phyloP scores from a whole-genome alignment of 2,888 invertebrate species.

The Plagodis pulveraria region DNA sequence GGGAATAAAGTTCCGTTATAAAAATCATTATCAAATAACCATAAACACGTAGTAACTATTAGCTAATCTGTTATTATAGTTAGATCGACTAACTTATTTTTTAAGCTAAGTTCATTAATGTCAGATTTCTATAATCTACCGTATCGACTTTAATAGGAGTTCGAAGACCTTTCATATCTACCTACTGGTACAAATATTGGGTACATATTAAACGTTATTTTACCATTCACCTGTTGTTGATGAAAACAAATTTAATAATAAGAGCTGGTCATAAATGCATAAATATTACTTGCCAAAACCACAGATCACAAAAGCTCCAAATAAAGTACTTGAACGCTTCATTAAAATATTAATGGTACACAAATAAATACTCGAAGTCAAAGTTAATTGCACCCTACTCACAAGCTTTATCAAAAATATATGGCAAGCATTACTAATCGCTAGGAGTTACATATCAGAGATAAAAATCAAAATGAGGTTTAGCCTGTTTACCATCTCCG shows the following conservation, averaged over 20 bases:
- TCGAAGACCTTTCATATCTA: conserved; percentile 15
- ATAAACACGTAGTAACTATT: too few relatives aligned
- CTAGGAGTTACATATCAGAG: too few relatives aligned
- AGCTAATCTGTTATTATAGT: not conserved
- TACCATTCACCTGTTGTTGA: conserved; percentile 6
- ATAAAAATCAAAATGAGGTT: too few relatives aligned
- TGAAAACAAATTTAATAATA: conserved; percentile 12
- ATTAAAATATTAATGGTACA: too few relatives aligned
- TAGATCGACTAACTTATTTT: not conserved
- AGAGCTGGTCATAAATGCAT: conserved; percentile 9
- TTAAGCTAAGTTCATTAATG: conserved; percentile 8
- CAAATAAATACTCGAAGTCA: too few relatives aligned
- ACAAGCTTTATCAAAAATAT: too few relatives aligned
- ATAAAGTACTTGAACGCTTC: too few relatives aligned
- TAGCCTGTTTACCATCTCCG: too few relatives aligned
- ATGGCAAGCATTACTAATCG: too few relatives aligned
- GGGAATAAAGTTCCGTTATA: conserved; percentile 16
- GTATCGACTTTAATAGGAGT: conserved; percentile 42
- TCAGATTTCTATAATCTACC: conserved; percentile 34
- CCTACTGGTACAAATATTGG: conserved; percentile 4
- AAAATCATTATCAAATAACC: not conserved
- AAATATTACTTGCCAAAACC: not conserved
- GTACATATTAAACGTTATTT: conserved; percentile 2
- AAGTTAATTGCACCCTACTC: too few relatives aligned
- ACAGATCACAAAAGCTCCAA: too few relatives aligned